Evolutionary conservation across 2,113 vertebrate genomes (phyloP), one percentile per base, ranked within the genome.

Genomic region (Nothoprocta pentlandii): DNA sequence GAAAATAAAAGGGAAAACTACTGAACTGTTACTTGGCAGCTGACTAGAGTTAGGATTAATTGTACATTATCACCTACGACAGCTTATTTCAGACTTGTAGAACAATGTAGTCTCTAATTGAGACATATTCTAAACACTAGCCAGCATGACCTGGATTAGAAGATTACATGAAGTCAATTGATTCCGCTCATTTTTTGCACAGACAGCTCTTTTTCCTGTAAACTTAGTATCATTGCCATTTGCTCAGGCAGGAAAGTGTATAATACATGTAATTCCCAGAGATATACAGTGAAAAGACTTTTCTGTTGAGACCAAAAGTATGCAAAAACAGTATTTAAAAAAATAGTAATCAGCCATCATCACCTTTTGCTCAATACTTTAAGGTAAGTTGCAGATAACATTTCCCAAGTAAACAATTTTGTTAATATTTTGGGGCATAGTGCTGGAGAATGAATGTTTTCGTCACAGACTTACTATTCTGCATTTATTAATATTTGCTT

Each of bases 81-180:
- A 84, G 69, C 25, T 54, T 62, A 83, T 63, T 93, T 94, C 71
- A 95, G 70, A 78, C 78, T 82, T 85, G 36, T 41, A 96, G 49
- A 88, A 92, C 32, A 64, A 41, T 87, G 4, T 87, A 77, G 36
- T 66, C 80, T 66, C 54, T 75, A 85, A 80, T 6, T 44, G 32
- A 70, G 46, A 78, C 1, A 5, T n/a, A 80, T 44, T 91, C 77
- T 53, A 91, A 94, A 63, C 36, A 89, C 23, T 59, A 89, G 32
- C 19, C 17, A n/a, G 39, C 10, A 30, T 69, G 76, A 84, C 25
- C 53, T 73, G 21, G 59, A 77, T 91, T 71, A 95, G 79, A 87
- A 69, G 15, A 70, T 21, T 85, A 61, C 74, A 80, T 19, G 46
- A 89, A 90, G 68, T 80, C 66, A 93, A 94, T 42, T 64, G 17